Percentiles rank a stretch among this genome's conserved stretches.
These are phyloP conservation scores for Holacanthella duospinosa DNA, from an alignment of 2,888 invertebrate species.

Conservation along the genomic window DNA sequence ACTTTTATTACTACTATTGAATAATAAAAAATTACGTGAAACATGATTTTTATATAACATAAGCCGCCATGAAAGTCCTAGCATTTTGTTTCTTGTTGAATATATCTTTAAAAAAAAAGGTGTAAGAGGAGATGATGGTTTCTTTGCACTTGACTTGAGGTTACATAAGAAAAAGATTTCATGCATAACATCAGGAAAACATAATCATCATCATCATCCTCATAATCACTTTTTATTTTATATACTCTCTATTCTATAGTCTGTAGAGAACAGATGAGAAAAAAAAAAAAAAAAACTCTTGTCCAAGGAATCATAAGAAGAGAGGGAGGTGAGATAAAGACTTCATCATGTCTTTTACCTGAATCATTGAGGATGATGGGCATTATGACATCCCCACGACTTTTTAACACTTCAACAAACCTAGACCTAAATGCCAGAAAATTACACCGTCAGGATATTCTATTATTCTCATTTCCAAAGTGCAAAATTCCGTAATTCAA, in stretches of 20 bases:
- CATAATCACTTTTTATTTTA: neutral
- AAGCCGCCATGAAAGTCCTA: neutral
- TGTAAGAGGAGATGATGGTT: neutral
- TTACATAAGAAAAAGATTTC: neutral
- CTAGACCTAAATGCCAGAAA: neutral
- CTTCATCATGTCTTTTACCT: neutral
- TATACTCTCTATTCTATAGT: neutral
- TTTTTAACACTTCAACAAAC: neutral
- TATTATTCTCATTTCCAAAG: no score
- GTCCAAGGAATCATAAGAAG: neutral
- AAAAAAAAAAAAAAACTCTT: neutral
- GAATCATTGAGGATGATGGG: neutral
- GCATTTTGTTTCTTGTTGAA: neutral
- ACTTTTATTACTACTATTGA: neutral
- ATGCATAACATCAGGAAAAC: neutral
- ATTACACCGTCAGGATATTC: no score
- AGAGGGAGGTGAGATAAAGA: neutral
- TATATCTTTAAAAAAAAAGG: neutral
- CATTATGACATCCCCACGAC: neutral
- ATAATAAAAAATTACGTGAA: slow-evolving; percentile 1
- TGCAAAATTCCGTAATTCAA: no score
- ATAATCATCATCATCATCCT: neutral
- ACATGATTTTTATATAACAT: neutral
- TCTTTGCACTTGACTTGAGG: neutral
- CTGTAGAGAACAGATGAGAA: neutral